Percentiles rank a stretch among this genome's conserved stretches.
phyloP scores from a whole-genome alignment of 2,113 vertebrate genomes.

The Indicator maculatus region DNA sequence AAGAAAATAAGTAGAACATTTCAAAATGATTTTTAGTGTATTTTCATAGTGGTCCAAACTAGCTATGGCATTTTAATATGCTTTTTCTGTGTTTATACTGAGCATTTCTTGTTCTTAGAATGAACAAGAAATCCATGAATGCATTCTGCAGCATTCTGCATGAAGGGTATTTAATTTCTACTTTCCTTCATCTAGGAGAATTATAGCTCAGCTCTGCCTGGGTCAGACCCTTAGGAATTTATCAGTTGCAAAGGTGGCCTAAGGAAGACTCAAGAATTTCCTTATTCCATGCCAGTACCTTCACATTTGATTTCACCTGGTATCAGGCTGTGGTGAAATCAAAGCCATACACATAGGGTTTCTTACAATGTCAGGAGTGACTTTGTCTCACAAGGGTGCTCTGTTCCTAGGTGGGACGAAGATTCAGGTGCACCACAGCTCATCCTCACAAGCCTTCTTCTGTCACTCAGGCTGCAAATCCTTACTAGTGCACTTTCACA shows the following conservation, averaged over 20 bases:
- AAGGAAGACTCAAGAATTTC: neutral
- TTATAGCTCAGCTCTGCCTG: neutral
- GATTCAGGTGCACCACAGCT: neutral
- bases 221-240: neutral
- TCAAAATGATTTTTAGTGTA: neutral
- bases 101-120: neutral
- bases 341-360: neutral
- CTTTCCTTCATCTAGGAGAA: neutral
- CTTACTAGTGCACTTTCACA: neutral
- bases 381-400: rapidly evolving
- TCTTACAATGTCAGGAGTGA: neutral
- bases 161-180: neutral
- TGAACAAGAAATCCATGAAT: neutral
- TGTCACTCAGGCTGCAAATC: neutral
- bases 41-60: neutral
- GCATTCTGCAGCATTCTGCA: neutral
- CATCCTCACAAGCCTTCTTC: neutral
- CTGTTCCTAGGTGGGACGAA: neutral
- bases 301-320: neutral
- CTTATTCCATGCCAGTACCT: neutral
- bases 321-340: neutral
- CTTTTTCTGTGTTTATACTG: neutral
- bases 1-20: neutral
- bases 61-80: neutral
- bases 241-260: neutral